Base-by-base conservation (phyloP, 2,888 invertebrate genomes). In the Brenthis daphne region DNA sequence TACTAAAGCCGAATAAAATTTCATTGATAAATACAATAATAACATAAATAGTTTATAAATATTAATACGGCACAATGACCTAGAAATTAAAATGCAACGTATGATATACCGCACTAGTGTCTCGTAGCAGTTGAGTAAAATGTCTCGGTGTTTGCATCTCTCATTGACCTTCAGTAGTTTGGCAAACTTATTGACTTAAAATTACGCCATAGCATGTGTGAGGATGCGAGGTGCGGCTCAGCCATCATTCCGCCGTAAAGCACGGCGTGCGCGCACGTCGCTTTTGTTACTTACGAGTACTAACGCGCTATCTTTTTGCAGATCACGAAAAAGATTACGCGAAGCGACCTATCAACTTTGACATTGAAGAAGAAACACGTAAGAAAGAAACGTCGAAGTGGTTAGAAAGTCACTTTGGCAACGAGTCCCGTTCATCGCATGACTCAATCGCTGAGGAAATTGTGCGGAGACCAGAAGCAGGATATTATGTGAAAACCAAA, bases 381-480 rank as follows among this genome's bases (percentile, higher is more conserved):
- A 97, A 97, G 86, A 96, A 96, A 75, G 97, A 98, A 90, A 98
- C 97, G 0, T 97, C 96, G 73, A 97, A 97, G 89, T 98, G 98
- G 98, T 93, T 98, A 65, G 97, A 97, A 81, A 96, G 96, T 80
- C 98, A 98, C 85, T 98, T 98, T 82, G 98, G 98, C 64, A 97
- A 96, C 83, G 97, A 97, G 73, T 97, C 97, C 2, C 94, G 95
- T 14, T 96, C 96, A 0, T 96, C 97, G 0, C 95, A 95, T 76
- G 95, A 95, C 75, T 96, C 96, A 13, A 91, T 95, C 65, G 94
- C 95, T 11, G 94, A 94, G 74, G 95, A 95, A 75, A 95, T 93
- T 79, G 95, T 91, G 74, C 95, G 94, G 75, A 88, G 84, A 73
- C 93, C 82, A 12, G 96, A 96, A 76, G 95, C 96, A 58, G 95